Evolutionary conservation across 2,888 invertebrate genomes (phyloP), one percentile per base, ranked within the genome.

Genomic region (Drosophila subsilvestris): DNA sequence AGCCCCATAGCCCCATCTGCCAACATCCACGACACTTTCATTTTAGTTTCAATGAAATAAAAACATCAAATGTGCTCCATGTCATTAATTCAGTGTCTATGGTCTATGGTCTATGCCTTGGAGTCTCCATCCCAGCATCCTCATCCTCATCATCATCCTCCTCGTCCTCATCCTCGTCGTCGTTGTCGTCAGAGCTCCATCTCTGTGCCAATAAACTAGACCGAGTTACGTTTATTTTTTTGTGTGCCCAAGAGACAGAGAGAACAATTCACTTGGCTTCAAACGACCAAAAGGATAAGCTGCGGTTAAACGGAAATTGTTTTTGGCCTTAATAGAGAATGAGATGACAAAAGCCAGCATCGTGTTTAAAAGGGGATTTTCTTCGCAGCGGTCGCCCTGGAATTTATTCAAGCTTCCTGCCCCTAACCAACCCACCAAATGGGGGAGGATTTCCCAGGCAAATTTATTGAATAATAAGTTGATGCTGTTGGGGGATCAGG

Each of bases 181-280:
- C 4, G 29, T 32, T 20, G 20, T 27, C 45, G 18, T 29, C 45
- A 45, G 22, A 53, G 20, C 37, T 37, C n/a, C 53, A 53, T 56
- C 56, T 45, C 56, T 48, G 43, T 9, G 27, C 43, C 63, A 25
- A 70, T 70, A 70, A 70, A 70, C 47, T 63, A 63, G 63, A 17
- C 43, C 25, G 32, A 56, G 51, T 70, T 70, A 70, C 73, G 70
- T 70, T 70, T 70, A 61, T 70, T 70, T 71, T 71, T 22, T 62
- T 68, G 47, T 61, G 54, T 42, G 55, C 55, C 55, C 50, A 25
- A 62, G 18, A 37, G 43, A 48, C 47, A 42, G 25, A 56, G 29
- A 29, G 43, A 48, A 59, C 69, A 62, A 51, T 62, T 71, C 45
- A 42, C 18, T 45, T 22, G 72, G 45, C 44, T 51, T 47, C 18